Percentiles rank a stretch among this genome's conserved stretches.
These are phyloP conservation scores for Candoia aspera DNA, from an alignment of 2,113 vertebrate genomes.

Conservation along the genomic window DNA sequence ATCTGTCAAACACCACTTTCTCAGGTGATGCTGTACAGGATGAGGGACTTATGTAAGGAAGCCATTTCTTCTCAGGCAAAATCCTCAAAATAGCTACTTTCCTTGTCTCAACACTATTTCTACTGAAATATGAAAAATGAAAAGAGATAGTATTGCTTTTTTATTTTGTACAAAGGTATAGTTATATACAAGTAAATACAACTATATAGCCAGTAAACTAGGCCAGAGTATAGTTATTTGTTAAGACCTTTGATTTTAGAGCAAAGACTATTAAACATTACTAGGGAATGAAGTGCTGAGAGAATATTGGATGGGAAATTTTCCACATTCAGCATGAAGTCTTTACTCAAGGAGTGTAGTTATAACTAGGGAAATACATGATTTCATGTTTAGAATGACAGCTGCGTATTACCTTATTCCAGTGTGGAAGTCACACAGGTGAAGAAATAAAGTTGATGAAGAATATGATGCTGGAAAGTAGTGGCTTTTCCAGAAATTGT, in stretches of 20 bases:
- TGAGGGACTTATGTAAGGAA: slow-evolving; percentile 8
- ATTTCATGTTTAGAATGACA: not conserved
- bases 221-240: not conserved
- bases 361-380: not conserved
- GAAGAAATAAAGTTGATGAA: not conserved
- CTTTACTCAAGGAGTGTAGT: not conserved
- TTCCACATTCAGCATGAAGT: not conserved
- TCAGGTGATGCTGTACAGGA: not conserved
- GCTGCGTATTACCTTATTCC: not conserved
- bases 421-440: not conserved
- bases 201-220: slow-evolving; percentile 15
- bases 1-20: not conserved
- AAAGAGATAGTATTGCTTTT: slow-evolving; percentile 20
- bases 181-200: not conserved
- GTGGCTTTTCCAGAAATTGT: not conserved
- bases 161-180: not conserved
- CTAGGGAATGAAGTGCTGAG: slow-evolving; percentile 6
- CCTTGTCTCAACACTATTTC: slow-evolving; percentile 10
- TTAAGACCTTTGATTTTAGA: not conserved
- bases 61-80: not conserved
- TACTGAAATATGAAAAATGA: slow-evolving; percentile 19
- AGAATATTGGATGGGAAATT: not conserved
- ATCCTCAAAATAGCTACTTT: not conserved
- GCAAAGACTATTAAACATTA: not conserved
- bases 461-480: not conserved